phyloP scores from a whole-genome alignment of 2,888 invertebrate species.

The Conistra vaccinii region DNA sequence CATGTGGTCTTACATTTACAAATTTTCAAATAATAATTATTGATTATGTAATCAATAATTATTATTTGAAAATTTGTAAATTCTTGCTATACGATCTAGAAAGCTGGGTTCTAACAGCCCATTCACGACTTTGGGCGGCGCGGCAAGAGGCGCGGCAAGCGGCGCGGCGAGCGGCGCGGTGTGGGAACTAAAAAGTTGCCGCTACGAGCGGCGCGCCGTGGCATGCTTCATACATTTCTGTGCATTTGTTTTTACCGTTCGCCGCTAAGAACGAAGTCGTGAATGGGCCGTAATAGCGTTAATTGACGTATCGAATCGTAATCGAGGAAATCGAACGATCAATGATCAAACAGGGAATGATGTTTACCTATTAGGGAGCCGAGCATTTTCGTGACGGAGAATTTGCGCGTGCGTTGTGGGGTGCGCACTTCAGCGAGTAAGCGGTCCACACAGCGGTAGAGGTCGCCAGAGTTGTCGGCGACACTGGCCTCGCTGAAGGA shows the following conservation, averaged over 20 bases:
- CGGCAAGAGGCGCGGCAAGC: no score
- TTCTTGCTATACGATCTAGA: background rate
- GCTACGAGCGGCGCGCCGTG: no score
- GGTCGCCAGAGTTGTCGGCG: conserved; percentile 94
- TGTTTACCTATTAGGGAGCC: conserved; percentile 92
- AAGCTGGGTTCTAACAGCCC: no score
- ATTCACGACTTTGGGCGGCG: no score
- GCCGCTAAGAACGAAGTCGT: no score
- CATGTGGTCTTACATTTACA: no score
- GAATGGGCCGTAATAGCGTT: conserved; percentile 8
- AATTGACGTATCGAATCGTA: conserved; percentile 1
- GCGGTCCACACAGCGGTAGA: conserved; percentile 94
- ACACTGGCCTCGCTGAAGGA: conserved; percentile 96
- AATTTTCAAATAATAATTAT: background rate
- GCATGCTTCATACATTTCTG: no score
- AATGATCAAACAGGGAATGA: conserved; percentile 9
- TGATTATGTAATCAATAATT: background rate
- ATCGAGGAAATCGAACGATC: conserved; percentile 1
- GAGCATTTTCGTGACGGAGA: conserved; percentile 95
- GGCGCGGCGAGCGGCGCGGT: no score
- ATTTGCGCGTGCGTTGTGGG: conserved; percentile 92
- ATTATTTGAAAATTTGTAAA: conserved; percentile 1
- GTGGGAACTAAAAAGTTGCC: no score
- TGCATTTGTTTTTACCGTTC: no score
- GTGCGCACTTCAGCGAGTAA: conserved; percentile 92